Percentiles rank a stretch among this genome's conserved stretches.
Conservation (phyloP, 2,113 vertebrate species). For the Aviceda subcristata region DNA sequence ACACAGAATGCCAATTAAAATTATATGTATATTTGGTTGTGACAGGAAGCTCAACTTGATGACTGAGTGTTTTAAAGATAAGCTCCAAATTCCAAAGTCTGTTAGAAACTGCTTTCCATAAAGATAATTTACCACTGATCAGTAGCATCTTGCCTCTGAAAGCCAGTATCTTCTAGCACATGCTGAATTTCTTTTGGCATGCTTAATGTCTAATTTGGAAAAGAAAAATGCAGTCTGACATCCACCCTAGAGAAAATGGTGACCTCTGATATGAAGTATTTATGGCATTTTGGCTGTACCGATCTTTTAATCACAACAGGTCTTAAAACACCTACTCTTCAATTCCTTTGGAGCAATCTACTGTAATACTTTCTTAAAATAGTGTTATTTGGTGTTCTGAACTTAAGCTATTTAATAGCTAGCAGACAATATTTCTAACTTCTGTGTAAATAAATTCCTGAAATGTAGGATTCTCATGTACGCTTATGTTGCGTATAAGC, state of each 20-base stretch:
- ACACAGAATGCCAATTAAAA: not conserved
- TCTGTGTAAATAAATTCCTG: not conserved
- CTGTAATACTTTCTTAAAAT: not conserved
- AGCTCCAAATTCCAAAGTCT: not conserved
- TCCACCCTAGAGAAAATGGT: not conserved
- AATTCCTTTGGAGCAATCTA: not conserved
- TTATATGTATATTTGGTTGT: not conserved
- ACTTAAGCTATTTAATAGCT: not conserved
- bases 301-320: not conserved
- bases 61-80: not conserved
- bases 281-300: not conserved
- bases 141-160: not conserved
- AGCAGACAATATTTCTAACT: not conserved
- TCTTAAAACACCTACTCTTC: not conserved
- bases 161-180: not conserved
- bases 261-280: not conserved
- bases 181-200: not conserved
- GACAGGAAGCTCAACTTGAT: not conserved
- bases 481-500: not conserved
- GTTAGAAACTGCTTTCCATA: not conserved
- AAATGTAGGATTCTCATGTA: not conserved
- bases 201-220: not conserved
- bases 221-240: not conserved
- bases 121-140: not conserved
- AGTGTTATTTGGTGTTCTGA: not conserved